Evolutionary conservation across 1,140 invertebrate species (phyloP).

Genomic region (Drosophila ohnishii): DNA sequence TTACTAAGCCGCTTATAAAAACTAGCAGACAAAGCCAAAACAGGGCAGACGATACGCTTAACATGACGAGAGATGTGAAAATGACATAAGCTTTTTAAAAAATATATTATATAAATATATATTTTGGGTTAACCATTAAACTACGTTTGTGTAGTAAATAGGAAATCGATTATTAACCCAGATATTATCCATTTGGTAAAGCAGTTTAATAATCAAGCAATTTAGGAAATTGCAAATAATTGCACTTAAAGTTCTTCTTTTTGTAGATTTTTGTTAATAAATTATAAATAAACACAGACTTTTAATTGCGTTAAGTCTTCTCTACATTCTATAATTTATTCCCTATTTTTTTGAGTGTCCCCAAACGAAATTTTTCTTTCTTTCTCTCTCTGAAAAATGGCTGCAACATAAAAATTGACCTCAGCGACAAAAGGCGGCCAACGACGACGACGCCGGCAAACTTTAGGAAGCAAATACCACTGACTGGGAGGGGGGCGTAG

Average conservation of each 20-base stretch:
- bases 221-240: not conserved
- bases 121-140: too few species aligned
- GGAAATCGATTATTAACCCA: not conserved
- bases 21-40: not conserved
- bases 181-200: not conserved
- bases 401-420: slow-evolving; percentile 81
- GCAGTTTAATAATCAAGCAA: not conserved
- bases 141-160: too few species aligned
- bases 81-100: not conserved
- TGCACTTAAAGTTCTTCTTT: too few species aligned
- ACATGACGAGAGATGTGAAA: not conserved
- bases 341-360: slow-evolving; percentile 6
- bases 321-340: not conserved
- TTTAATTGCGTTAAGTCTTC: not conserved
- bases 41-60: not conserved
- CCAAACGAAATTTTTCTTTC: slow-evolving; percentile 52
- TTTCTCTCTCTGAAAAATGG: slow-evolving; percentile 60
- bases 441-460: slow-evolving; percentile 34
- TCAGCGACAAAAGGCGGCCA: slow-evolving; percentile 75
- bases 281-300: too few species aligned
- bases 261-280: too few species aligned
- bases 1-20: not conserved
- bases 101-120: too few species aligned
- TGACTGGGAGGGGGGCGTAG: not conserved
- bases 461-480: slow-evolving; percentile 52